phyloP scores from a whole-genome alignment of 1,140 invertebrate species.

The Cherax quadricarinatus region DNA sequence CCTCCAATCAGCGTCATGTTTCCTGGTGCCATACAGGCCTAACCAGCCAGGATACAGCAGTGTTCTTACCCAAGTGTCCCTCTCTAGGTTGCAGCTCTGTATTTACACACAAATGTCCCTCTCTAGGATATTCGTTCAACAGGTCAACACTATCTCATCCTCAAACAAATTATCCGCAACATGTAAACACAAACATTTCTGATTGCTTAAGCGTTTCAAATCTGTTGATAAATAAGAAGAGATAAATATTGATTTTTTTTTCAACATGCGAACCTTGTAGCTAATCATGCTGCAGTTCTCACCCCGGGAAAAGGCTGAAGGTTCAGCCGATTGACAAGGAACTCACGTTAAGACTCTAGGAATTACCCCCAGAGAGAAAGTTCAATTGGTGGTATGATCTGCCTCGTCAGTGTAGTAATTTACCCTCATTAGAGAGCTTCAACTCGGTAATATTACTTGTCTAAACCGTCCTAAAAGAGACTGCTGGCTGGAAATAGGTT shows the following conservation, averaged over 20 bases:
- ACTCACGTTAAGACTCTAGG: neutral
- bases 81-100: too few species aligned
- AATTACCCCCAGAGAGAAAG: slow-evolving; percentile 1
- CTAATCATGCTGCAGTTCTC: neutral
- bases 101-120: too few species aligned
- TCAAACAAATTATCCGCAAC: too few species aligned
- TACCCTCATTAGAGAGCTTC: slow-evolving; percentile 7
- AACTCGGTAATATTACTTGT: neutral
- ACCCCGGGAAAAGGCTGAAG: neutral
- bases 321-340: neutral
- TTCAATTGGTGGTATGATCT: slow-evolving; percentile 18
- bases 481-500: neutral
- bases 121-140: too few species aligned
- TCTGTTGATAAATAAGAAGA: neutral
- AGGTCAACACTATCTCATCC: too few species aligned
- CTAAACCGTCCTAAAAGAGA: slow-evolving; percentile 11
- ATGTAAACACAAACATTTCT: too few species aligned
- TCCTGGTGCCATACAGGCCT: too few species aligned
- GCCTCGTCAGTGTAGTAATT: slow-evolving; percentile 7
- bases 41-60: too few species aligned
- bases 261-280: too few species aligned
- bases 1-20: too few species aligned
- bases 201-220: neutral
- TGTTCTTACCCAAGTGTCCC: too few species aligned
- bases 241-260: neutral